Conservation (phyloP, 2,888 invertebrate species). For the Cryptophagus acutangulus region DNA sequence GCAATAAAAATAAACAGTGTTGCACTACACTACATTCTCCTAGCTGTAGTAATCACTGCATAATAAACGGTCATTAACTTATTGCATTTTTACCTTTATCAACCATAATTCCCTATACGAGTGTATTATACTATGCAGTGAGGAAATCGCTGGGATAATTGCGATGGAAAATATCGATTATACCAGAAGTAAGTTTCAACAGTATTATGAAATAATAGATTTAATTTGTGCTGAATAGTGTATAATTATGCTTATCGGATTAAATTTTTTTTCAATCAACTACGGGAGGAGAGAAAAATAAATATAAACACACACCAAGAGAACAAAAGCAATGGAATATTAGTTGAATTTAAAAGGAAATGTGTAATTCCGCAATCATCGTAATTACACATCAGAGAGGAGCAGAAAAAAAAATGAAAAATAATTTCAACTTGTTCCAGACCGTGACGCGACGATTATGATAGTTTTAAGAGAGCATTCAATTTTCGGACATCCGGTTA, state of each 20-base stretch:
- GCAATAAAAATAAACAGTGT: constrained; percentile 1
- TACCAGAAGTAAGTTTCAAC: not conserved
- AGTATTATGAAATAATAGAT: not conserved
- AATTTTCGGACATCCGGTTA: constrained; percentile 2
- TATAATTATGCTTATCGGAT: not conserved
- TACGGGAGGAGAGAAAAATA: not conserved
- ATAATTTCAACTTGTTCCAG: constrained; percentile 6
- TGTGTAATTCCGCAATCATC: constrained; percentile 2
- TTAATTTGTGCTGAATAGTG: not conserved
- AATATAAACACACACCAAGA: not conserved
- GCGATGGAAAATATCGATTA: constrained; percentile 6
- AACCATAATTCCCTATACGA: too few relatives aligned
- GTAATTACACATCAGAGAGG: too few relatives aligned
- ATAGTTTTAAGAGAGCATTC: not conserved
- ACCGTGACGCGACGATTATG: constrained; percentile 5
- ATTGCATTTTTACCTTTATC: constrained; percentile 5
- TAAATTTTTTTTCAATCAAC: not conserved
- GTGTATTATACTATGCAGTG: not conserved
- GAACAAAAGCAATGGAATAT: not conserved
- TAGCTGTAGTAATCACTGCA: not conserved
- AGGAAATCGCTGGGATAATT: constrained; percentile 3
- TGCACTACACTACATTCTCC: constrained; percentile 1
- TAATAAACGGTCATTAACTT: constrained; percentile 4
- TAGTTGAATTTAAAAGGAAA: constrained; percentile 3
- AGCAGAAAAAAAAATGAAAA: constrained; percentile 1